Percentiles rank a stretch among this genome's conserved stretches.
These are phyloP conservation scores for Pangasius krempfi DNA, from an alignment of 2,797 vertebrate genomes.

Conservation along the genomic window DNA sequence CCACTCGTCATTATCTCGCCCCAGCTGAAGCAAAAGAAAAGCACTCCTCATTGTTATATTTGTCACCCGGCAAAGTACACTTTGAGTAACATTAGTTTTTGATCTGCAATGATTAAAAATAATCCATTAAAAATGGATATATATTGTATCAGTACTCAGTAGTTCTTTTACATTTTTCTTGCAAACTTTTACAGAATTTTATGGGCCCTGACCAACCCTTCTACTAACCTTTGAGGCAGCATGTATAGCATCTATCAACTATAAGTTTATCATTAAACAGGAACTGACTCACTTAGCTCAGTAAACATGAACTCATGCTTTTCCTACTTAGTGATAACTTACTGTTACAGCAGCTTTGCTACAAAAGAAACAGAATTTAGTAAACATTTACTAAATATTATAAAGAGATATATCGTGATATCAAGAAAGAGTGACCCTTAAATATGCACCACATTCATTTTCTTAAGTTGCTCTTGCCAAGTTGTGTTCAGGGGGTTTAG, in stretches of 20 bases:
- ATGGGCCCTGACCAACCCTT: background rate
- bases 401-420: background rate
- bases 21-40: background rate
- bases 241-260: background rate
- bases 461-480: background rate
- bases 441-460: background rate
- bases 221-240: background rate
- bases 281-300: background rate
- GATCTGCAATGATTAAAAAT: background rate
- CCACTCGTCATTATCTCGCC: background rate
- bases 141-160: background rate
- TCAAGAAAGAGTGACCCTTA: background rate
- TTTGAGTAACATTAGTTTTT: background rate
- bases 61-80: background rate
- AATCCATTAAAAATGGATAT: background rate
- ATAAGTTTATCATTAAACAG: background rate
- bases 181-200: background rate
- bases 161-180: background rate
- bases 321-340: background rate
- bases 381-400: background rate
- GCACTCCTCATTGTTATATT: background rate
- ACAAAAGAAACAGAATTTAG: background rate
- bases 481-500: background rate
- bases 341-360: background rate
- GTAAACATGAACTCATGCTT: background rate